Evolutionary conservation across 2,797 vertebrate species (phyloP).

Genomic region (Urophycis tenuis): DNA sequence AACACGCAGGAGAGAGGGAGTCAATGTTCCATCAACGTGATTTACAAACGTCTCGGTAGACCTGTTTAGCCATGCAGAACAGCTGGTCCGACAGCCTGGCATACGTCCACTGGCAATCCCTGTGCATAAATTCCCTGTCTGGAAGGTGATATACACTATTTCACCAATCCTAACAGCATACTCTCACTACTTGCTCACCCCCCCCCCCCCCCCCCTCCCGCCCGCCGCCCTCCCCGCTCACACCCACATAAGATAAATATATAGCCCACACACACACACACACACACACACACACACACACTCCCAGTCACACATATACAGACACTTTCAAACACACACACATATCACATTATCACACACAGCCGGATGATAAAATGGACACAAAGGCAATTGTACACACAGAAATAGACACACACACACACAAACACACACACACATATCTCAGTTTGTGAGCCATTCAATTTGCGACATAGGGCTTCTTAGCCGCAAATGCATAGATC

Average conservation of each 20-base stretch:
- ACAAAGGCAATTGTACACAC: constrained; percentile 23
- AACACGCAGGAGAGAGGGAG: not conserved
- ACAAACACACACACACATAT: constrained; percentile 5
- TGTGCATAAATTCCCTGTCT: not conserved
- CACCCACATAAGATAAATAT: not conserved
- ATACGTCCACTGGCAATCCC: not conserved
- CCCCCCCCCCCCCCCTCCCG: not conserved
- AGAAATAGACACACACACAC: constrained; percentile 3
- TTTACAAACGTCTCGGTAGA: not conserved
- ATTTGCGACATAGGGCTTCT: constrained; percentile 31
- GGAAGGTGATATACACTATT: not conserved
- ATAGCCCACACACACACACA: not conserved
- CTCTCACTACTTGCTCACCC: not conserved
- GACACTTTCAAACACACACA: not conserved
- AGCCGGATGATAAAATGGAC: constrained; percentile 14
- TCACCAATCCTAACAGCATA: not conserved
- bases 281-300: not conserved
- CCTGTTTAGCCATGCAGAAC: not conserved
- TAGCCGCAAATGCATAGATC: constrained; percentile 33
- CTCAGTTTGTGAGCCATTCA: constrained; percentile 36
- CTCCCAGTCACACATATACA: not conserved
- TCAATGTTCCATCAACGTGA: not conserved
- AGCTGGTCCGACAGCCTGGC: not conserved
- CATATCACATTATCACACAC: not conserved
- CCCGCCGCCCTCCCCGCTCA: not conserved